Conservation (phyloP, 2,888 invertebrate genomes). For the Ectobius pallidus region DNA sequence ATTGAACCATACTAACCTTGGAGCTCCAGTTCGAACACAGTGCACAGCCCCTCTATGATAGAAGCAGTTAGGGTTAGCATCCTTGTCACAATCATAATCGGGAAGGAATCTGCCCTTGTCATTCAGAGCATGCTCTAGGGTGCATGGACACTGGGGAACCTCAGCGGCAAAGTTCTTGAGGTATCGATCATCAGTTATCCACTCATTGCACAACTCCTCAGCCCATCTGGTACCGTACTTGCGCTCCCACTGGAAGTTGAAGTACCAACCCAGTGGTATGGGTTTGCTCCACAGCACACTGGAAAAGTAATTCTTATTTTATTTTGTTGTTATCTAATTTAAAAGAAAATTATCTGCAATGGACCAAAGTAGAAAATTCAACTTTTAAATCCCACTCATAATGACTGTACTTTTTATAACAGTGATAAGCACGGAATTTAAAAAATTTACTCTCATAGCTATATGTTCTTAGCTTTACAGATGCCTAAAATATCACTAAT, state of each 20-base stretch:
- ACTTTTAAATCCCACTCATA: too few species aligned
- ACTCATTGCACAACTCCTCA: constrained; percentile 81
- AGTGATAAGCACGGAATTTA: too few species aligned
- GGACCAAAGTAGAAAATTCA: too few species aligned
- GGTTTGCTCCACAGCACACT: constrained; percentile 88
- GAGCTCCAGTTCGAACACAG: constrained; percentile 89
- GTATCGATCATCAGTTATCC: constrained; percentile 85
- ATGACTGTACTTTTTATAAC: too few species aligned
- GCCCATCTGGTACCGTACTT: constrained; percentile 84
- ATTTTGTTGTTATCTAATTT: too few species aligned
- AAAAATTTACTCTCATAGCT: too few species aligned
- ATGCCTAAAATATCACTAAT: too few species aligned
- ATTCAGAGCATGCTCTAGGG: constrained; percentile 83
- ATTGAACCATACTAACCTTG: constrained; percentile 78
- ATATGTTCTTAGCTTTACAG: too few species aligned
- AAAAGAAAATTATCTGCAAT: too few species aligned
- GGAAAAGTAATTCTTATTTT: background rate
- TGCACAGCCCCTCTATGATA: constrained; percentile 90
- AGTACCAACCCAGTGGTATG: constrained; percentile 93
- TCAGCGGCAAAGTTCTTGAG: constrained; percentile 85
- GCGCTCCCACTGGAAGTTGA: constrained; percentile 86
- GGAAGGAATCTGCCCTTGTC: constrained; percentile 94
- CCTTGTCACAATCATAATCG: constrained; percentile 88
- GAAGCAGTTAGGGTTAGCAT: constrained; percentile 85
- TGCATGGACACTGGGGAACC: constrained; percentile 87